A percentile compares a stretch with the other conserved stretches of the same genome.
These are phyloP conservation scores for Drosophila nigrodunni DNA, from an alignment of 1,140 invertebrate species.

Conservation along the genomic window DNA sequence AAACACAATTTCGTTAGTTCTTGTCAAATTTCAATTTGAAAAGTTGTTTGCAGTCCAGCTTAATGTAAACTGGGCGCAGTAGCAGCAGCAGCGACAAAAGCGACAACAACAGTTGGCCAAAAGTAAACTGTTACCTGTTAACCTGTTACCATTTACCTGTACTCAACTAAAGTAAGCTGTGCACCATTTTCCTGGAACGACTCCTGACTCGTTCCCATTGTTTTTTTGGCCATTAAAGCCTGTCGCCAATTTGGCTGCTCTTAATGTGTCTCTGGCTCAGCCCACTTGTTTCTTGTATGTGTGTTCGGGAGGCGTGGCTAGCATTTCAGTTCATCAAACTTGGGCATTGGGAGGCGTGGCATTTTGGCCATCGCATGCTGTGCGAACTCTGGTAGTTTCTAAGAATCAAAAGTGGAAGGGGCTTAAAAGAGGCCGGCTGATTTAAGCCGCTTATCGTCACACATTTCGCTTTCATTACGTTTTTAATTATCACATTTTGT, in stretches of 20 bases:
- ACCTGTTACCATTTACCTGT: slow-evolving; percentile 8
- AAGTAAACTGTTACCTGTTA: slow-evolving; percentile 15
- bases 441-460: slow-evolving; percentile 29
- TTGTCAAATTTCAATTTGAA: slow-evolving; percentile 31
- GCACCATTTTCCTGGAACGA: too few relatives aligned
- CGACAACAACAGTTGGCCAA: slow-evolving; percentile 11
- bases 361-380: slow-evolving; percentile 26
- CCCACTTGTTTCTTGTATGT: background rate
- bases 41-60: slow-evolving; percentile 20
- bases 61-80: slow-evolving; percentile 32
- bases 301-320: slow-evolving; percentile 23
- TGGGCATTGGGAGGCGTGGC: slow-evolving; percentile 16
- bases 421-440: background rate
- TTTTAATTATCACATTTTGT: slow-evolving; percentile 47
- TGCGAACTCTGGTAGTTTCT: slow-evolving; percentile 4
- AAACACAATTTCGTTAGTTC: slow-evolving; percentile 13
- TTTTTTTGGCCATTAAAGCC: slow-evolving; percentile 32
- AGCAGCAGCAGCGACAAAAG: slow-evolving; percentile 3
- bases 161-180: background rate
- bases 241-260: slow-evolving; percentile 27
- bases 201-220: background rate
- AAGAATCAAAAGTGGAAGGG: background rate
- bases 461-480: slow-evolving; percentile 35
- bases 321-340: slow-evolving; percentile 25
- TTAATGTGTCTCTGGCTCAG: slow-evolving; percentile 13